A percentile compares a stretch with the other conserved stretches of the same genome.
Evolutionary conservation across 2,797 vertebrate genomes (phyloP).

Genomic region (Microhierax caerulescens): DNA sequence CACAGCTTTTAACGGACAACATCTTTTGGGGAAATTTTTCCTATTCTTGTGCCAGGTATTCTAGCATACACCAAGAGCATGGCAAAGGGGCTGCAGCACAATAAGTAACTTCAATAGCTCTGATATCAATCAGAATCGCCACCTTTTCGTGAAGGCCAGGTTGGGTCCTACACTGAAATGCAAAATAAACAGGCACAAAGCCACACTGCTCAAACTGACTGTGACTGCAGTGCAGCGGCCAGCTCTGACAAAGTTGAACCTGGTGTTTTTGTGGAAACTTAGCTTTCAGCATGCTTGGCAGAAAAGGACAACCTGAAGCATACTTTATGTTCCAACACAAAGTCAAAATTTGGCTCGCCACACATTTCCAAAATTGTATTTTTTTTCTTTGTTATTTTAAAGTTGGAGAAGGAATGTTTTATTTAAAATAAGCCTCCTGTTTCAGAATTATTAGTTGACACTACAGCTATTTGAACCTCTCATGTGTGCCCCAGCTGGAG

Average conservation of each 20-base stretch:
- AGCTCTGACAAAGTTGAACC: background rate
- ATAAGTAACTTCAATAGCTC: background rate
- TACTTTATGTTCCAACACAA: background rate
- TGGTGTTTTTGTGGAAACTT: background rate
- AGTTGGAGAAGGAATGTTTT: background rate
- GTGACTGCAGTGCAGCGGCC: background rate
- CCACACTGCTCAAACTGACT: background rate
- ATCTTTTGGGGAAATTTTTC: background rate
- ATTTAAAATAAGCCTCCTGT: background rate
- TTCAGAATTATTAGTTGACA: background rate
- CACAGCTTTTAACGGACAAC: background rate
- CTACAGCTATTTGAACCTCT: background rate
- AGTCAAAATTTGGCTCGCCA: background rate
- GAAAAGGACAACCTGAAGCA: background rate
- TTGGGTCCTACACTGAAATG: background rate
- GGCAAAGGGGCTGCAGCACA: background rate
- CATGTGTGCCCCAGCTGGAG: fast-evolving
- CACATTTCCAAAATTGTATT: background rate
- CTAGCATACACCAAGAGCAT: background rate
- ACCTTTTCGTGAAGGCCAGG: background rate
- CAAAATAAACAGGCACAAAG: background rate
- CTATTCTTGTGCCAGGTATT: background rate
- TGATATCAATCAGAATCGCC: background rate
- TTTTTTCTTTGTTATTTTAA: background rate
- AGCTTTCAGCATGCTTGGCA: fast-evolving